These are phyloP conservation scores for Laticauda colubrina DNA, from an alignment of 2,113 vertebrate genomes.

Conservation along the genomic window DNA sequence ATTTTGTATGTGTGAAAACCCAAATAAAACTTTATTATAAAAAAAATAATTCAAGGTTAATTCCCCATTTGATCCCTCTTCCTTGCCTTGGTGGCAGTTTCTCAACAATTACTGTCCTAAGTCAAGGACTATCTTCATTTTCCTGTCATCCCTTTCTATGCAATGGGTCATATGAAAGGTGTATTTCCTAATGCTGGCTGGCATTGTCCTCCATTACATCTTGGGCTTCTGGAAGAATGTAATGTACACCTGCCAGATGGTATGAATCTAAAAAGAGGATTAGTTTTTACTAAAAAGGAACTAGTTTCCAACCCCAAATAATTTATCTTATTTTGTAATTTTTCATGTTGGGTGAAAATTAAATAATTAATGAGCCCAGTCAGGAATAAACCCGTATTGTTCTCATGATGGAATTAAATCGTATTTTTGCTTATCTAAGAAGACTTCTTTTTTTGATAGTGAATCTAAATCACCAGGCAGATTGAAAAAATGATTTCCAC, in stretches of 20 bases:
- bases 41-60: no score
- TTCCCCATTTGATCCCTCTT: background rate
- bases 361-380: background rate
- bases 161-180: background rate
- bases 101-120: background rate
- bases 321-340: background rate
- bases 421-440: background rate
- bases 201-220: background rate
- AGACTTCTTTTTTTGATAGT: background rate
- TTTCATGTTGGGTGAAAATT: background rate
- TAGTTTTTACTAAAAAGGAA: background rate
- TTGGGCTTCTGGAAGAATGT: background rate
- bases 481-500: background rate
- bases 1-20: no score
- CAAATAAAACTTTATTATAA: no score
- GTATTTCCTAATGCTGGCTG: background rate
- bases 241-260: background rate
- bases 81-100: background rate
- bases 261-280: background rate
- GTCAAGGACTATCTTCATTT: background rate
- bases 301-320: background rate
- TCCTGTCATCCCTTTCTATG: background rate
- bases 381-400: background rate
- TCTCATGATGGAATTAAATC: background rate
- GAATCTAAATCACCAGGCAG: background rate